A percentile compares a stretch with the other conserved stretches of the same genome.
These are phyloP conservation scores for Carpatolechia fugitivella DNA, from an alignment of 2,888 invertebrate genomes.

Conservation along the genomic window DNA sequence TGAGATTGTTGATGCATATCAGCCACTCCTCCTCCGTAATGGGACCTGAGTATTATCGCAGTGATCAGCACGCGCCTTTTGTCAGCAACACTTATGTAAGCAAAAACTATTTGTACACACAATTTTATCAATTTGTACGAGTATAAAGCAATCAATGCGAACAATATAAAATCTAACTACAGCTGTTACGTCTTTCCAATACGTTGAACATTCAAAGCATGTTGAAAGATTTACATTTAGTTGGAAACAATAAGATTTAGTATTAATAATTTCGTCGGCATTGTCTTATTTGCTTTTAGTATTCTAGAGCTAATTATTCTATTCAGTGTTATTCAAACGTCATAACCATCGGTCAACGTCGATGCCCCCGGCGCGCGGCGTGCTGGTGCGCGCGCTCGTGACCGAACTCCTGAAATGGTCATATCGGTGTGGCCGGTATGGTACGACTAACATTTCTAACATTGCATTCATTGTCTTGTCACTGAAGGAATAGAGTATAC, in stretches of 20 bases:
- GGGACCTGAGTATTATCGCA: slow-evolving; percentile 25
- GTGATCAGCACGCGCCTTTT: slow-evolving; percentile 28
- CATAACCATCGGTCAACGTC: slow-evolving; percentile 72
- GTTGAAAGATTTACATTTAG: not conserved
- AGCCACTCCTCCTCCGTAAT: slow-evolving; percentile 16
- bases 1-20: slow-evolving; percentile 23
- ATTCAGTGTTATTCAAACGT: slow-evolving; percentile 76
- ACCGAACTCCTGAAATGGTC: slow-evolving; percentile 70
- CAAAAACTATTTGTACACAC: not conserved
- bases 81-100: slow-evolving; percentile 28
- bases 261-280: slow-evolving; percentile 51
- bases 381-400: slow-evolving; percentile 63
- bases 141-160: not conserved
- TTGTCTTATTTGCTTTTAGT: slow-evolving; percentile 54
- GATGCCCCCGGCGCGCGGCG: slow-evolving; percentile 45
- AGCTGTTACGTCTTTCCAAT: not conserved
- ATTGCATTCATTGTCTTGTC: slow-evolving; percentile 35
- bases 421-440: slow-evolving; percentile 60
- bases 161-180: not conserved
- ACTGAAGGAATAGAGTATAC: slow-evolving; percentile 42
- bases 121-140: slow-evolving; percentile 15
- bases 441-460: slow-evolving; percentile 23
- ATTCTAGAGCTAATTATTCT: slow-evolving; percentile 70
- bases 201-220: too few relatives aligned
- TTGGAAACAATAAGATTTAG: slow-evolving; percentile 46